Percentiles rank a stretch among this genome's conserved stretches.
Conservation (phyloP, 2,797 vertebrate species). For the Falco cherrug region DNA sequence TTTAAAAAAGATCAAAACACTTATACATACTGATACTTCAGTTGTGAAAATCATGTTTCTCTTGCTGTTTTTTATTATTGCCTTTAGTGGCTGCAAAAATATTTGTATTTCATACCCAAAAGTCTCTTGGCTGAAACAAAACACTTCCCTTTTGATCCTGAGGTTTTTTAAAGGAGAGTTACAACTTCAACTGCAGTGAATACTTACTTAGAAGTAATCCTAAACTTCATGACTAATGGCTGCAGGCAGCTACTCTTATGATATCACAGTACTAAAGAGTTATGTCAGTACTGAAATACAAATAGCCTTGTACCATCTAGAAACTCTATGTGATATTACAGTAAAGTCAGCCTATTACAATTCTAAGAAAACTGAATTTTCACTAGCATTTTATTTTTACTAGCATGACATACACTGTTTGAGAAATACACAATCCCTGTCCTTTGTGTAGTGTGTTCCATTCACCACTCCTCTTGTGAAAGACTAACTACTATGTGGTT, state of each 20-base stretch:
- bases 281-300: neutral
- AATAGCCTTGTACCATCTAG: neutral
- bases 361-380: slow-evolving; percentile 16
- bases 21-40: slow-evolving; percentile 28
- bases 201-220: neutral
- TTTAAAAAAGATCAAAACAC: slow-evolving; percentile 56
- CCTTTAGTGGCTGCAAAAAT: slow-evolving; percentile 4
- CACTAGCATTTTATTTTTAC: slow-evolving; percentile 7
- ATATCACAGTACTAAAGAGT: neutral
- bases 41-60: slow-evolving; percentile 35
- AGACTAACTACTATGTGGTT: neutral
- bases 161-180: neutral
- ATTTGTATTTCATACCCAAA: slow-evolving; percentile 26
- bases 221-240: slow-evolving; percentile 29
- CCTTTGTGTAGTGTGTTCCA: neutral
- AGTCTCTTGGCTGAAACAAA: neutral
- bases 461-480: slow-evolving; percentile 2
- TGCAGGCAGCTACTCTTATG: slow-evolving; percentile 44
- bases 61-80: slow-evolving; percentile 21
- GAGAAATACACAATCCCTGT: neutral
- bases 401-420: neutral
- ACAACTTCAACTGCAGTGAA: neutral
- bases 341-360: neutral
- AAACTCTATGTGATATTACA: neutral
- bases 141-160: neutral